These are phyloP conservation scores for Brachyhypopomus occidentalis DNA, from an alignment of 2,113 vertebrate species.

Conservation along the genomic window DNA sequence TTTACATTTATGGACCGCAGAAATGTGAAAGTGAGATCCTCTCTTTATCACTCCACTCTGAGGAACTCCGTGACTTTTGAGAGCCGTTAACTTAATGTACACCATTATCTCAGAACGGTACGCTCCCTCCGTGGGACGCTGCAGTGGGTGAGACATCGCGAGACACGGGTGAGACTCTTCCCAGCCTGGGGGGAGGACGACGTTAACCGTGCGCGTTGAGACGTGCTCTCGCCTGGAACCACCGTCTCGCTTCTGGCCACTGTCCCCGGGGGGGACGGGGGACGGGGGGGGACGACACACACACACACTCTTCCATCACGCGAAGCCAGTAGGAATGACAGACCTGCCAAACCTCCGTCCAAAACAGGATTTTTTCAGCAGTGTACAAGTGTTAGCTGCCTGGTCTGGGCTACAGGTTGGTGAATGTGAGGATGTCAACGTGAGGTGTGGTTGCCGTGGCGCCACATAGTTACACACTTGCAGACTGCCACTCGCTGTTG, in stretches of 20 bases:
- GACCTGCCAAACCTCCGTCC: background rate
- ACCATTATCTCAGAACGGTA: slow-evolving; percentile 14
- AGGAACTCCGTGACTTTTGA: slow-evolving; percentile 19
- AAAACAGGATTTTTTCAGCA: background rate
- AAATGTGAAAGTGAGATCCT: background rate
- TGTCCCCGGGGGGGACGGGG: background rate
- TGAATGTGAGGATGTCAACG: too few species aligned
- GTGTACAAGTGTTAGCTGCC: background rate
- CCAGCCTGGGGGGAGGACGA: background rate
- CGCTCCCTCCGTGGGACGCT: background rate
- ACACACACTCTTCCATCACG: background rate
- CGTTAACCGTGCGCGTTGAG: too few species aligned
- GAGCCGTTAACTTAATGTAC: slow-evolving; percentile 31
- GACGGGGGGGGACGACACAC: too few species aligned
- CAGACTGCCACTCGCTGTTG: too few species aligned
- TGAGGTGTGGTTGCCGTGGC: background rate
- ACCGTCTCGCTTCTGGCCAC: background rate
- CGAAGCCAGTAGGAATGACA: background rate
- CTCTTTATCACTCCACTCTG: background rate
- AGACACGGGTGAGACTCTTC: background rate
- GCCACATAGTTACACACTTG: background rate
- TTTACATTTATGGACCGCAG: slow-evolving; percentile 8
- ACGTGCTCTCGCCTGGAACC: background rate
- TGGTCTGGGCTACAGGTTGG: background rate
- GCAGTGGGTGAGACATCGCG: background rate